Evolutionary conservation across 2,113 vertebrate species (phyloP).

Genomic region (Pteruthius melanotis): DNA sequence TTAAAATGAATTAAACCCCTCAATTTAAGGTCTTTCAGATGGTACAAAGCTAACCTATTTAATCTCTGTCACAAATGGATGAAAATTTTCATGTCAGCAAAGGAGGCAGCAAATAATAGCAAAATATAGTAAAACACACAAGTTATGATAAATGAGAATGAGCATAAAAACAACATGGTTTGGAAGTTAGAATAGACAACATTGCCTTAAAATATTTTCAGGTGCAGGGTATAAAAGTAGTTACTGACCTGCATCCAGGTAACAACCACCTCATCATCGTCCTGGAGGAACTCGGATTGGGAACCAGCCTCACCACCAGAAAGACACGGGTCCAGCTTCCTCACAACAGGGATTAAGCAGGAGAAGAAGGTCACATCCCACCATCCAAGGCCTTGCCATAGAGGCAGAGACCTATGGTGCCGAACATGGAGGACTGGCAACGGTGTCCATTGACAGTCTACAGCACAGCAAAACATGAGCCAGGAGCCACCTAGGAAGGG

Average conservation of each 20-base stretch:
- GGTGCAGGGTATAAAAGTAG: background rate
- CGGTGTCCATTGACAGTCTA: accelerated
- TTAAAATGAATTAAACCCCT: background rate
- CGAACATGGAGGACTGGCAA: background rate
- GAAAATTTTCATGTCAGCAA: background rate
- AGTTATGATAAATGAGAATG: background rate
- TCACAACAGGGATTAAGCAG: background rate
- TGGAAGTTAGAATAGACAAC: background rate
- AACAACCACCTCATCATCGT: background rate
- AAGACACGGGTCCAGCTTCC: accelerated
- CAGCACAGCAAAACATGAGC: background rate
- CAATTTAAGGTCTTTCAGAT: background rate
- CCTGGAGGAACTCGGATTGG: background rate
- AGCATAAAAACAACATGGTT: background rate
- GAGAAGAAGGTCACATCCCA: background rate
- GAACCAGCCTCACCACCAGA: background rate
- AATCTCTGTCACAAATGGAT: background rate
- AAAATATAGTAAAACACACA: background rate
- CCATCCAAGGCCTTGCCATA: accelerated
- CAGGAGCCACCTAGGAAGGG: background rate
- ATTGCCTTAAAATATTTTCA: background rate
- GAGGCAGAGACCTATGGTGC: background rate
- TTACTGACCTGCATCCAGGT: background rate
- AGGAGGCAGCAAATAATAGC: background rate
- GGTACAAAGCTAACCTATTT: background rate